These are phyloP conservation scores for Lemur catta DNA, from an alignment of 2,797 vertebrate genomes.

Conservation along the genomic window DNA sequence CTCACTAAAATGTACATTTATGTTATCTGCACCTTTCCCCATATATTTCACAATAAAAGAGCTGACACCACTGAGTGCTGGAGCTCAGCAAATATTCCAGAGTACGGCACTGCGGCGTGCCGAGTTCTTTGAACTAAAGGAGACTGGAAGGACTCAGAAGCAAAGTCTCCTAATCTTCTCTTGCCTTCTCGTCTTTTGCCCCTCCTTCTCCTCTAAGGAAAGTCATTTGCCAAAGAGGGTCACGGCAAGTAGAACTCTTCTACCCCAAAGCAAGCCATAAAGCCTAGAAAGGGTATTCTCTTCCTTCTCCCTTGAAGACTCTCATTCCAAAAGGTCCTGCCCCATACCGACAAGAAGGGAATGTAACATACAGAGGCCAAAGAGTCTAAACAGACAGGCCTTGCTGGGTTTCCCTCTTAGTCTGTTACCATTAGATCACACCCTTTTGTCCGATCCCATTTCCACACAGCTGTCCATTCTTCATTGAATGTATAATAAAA, in stretches of 20 bases:
- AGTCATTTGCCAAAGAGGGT: background rate
- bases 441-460: background rate
- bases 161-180: background rate
- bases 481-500: background rate
- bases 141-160: background rate
- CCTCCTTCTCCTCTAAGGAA: background rate
- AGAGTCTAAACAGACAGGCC: background rate
- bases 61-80: background rate
- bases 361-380: background rate
- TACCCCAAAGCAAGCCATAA: background rate
- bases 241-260: background rate
- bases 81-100: background rate
- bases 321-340: background rate
- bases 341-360: background rate
- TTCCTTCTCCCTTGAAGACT: background rate
- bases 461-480: background rate
- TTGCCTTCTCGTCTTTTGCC: background rate
- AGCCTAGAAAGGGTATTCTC: background rate
- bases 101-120: background rate
- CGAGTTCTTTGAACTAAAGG: background rate
- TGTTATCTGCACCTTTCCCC: background rate
- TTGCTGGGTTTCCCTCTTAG: background rate
- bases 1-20: background rate
- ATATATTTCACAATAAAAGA: background rate
- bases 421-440: background rate